Evolutionary conservation across 1,140 invertebrate genomes (phyloP).

Genomic region (Dendrolimus punctatus): DNA sequence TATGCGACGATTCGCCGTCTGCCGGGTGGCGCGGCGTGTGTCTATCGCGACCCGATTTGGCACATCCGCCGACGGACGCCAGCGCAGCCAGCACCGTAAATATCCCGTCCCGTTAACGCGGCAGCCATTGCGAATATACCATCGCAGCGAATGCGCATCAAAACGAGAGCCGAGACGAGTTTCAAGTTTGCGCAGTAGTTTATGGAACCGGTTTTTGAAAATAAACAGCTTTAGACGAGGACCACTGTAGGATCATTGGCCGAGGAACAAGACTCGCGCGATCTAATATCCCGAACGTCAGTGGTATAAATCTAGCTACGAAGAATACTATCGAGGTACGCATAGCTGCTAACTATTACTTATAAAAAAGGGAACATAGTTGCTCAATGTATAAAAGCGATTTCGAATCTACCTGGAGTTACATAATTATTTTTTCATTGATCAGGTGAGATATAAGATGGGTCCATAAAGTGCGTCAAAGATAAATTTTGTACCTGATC

Average conservation of each 20-base stretch:
- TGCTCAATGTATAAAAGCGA: too few relatives aligned
- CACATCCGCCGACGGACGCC: slow-evolving; percentile 59
- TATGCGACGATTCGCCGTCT: slow-evolving; percentile 60
- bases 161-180: slow-evolving; percentile 12
- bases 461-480: slow-evolving; percentile 35
- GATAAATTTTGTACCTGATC: slow-evolving; percentile 58
- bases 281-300: slow-evolving; percentile 2
- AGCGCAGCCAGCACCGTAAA: slow-evolving; percentile 45
- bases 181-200: slow-evolving; percentile 6
- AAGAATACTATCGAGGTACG: too few relatives aligned
- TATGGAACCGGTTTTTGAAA: slow-evolving; percentile 11
- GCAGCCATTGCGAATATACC: slow-evolving; percentile 28
- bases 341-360: too few relatives aligned
- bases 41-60: slow-evolving; percentile 63
- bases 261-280: slow-evolving; percentile 3
- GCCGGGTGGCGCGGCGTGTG: slow-evolving; percentile 37
- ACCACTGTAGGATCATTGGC: slow-evolving; percentile 8
- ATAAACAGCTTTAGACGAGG: slow-evolving; percentile 11
- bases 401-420: slow-evolving; percentile 35
- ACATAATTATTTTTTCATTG: too few relatives aligned
- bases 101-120: slow-evolving; percentile 47
- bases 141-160: slow-evolving; percentile 23
- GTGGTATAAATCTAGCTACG: too few relatives aligned
- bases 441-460: slow-evolving; percentile 24
- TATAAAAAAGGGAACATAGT: too few relatives aligned